A percentile compares a stretch with the other conserved stretches of the same genome.
These are phyloP conservation scores for Ceratoteleas bidentatus DNA, from an alignment of 1,140 invertebrate genomes.

Conservation along the genomic window DNA sequence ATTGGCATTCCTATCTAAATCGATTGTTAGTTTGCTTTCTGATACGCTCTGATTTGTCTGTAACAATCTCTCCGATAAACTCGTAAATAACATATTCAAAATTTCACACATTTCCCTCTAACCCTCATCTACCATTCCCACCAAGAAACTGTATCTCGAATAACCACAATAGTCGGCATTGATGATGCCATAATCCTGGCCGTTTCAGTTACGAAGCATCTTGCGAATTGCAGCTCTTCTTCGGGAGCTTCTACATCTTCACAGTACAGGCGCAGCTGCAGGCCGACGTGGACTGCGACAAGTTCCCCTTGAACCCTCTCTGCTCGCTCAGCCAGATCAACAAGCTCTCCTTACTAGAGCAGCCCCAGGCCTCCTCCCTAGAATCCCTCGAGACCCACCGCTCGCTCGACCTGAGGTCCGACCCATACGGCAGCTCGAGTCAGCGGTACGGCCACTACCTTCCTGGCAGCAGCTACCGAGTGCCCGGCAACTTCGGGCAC, in stretches of 20 bases:
- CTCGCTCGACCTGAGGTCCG: constrained; percentile 1
- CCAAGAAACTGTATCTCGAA: too few relatives aligned
- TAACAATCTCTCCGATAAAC: too few relatives aligned
- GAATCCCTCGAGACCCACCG: constrained; percentile 5
- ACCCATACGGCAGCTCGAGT: constrained; percentile 1
- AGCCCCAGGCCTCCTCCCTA: constrained; percentile 4
- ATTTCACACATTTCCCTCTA: too few relatives aligned
- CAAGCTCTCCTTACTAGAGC: constrained; percentile 9
- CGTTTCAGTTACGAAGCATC: neutral
- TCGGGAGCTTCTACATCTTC: constrained; percentile 54
- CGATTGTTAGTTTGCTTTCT: too few relatives aligned
- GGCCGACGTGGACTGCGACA: constrained; percentile 34
- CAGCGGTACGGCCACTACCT: constrained; percentile 1
- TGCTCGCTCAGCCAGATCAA: constrained; percentile 13
- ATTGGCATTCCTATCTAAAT: too few relatives aligned
- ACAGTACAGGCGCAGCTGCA: constrained; percentile 53
- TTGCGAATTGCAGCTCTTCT: constrained; percentile 45
- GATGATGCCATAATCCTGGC: too few relatives aligned
- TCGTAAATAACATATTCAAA: too few relatives aligned
- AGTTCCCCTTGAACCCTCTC: constrained; percentile 38
- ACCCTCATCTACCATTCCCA: too few relatives aligned
- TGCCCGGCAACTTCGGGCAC: constrained; percentile 3
- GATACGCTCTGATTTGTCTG: too few relatives aligned
- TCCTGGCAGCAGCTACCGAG: neutral
- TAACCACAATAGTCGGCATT: too few relatives aligned